Evolutionary conservation across 2,113 vertebrate species (phyloP), one percentile per base, ranked within the genome.

Genomic region (Pluvianellus socialis): DNA sequence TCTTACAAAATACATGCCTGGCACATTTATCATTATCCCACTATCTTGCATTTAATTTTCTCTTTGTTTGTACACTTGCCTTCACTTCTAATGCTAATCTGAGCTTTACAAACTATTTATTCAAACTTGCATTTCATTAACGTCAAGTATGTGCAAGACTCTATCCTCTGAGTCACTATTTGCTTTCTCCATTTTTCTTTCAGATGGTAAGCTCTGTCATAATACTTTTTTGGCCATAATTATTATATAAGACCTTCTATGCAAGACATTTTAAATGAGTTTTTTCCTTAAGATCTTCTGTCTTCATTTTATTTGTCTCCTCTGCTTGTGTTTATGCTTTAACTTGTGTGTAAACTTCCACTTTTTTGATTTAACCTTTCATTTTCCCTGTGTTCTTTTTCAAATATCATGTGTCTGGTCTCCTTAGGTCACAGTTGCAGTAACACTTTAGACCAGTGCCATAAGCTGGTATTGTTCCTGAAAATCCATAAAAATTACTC

Each of bases 61-160:
- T 70, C n/a, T 68, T 93, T 83, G 30, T 94, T 76, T 92, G 16
- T 88, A 24, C 88, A 55, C n/a, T 83, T 83, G 24, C 74, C n/a
- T 92, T 96, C 42, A 28, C 24, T 94, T 92, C 27, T 79, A 73
- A 94, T 93, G 92, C 67, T 94, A 88, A 89, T 94, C 68, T 67
- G 93, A 86, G 44, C 40, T 80, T 96, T 84, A 89, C 32, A 66
- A 84, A 77, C 45, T 86, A 61, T 83, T 86, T 86, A 65, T 89
- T 96, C 72, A 65, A 91, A 30, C 38, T 80, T 89, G 59, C 26
- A 71, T 90, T 67, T 96, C 42, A 77, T 89, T 92, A 79, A 87
- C 75, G 52, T 44, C 65, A 87, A 79, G 72, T 95, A 75, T 33
- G 20, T 65, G 30, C 61, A 89, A 85, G 91, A 15, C 18, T 1